Evolutionary conservation across 2,113 vertebrate genomes (phyloP), one percentile per base, ranked within the genome.

Genomic region (Pelvicachromis taeniatus): DNA sequence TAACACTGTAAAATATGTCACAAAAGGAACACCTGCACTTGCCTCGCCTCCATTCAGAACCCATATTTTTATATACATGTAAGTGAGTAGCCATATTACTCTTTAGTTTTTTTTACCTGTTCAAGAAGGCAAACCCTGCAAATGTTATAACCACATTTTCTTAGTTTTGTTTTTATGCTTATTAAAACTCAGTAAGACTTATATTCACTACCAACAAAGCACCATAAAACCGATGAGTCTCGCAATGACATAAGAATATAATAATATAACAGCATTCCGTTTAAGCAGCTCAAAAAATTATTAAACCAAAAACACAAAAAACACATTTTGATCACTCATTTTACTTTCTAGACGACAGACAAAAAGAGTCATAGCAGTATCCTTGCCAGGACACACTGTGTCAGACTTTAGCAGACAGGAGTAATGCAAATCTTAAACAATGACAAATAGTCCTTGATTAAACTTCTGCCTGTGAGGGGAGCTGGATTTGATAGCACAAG

Each of bases 371-470:
- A 1, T 21, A 50, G 14, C 14, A 55, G 35, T 40, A 52, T 45
- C 19, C 52, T 21, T 48, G 31, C 31, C 56, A 54, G 54, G 29
- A 55, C 56, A 29, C 59, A 9, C 5, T 3, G 5, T 42, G 70
- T 17, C 26, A 48, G 79, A 84, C 58, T 40, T 31, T 59, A 53
- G 48, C 26, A 63, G 61, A 33, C 48, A 48, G 45, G 33, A 50
- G 2, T 61, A 79, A 87, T 77, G 80, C 33, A 38, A 73, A 82
- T 83, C 81, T 91, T 70, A 87, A 88, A 86, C 82, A 88, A 85
- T 82, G 89, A 90, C 87, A 87, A 83, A 82, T 77, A 79, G 77
- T 56, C 83, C 84, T 89, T 88, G 89, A 91, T 93, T 90, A 89
- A 88, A 73, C 81, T 29, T 78, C n/a, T 65, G 70, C 77, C 86